Conservation (phyloP, 2,888 invertebrate genomes). For the Lithophane semibrunnea region DNA sequence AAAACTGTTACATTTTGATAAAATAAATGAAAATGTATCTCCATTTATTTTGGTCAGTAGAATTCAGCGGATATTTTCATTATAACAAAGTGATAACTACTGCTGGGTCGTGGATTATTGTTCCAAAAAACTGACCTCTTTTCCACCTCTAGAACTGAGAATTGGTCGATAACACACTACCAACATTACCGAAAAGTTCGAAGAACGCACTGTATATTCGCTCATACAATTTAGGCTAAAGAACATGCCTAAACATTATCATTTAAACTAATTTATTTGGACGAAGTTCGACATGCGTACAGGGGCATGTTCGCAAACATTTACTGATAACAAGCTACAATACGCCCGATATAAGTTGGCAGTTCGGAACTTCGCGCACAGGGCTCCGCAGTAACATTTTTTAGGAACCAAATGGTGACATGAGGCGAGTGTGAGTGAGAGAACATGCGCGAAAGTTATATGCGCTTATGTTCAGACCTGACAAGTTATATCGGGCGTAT, state of each 20-base stretch:
- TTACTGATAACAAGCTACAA: conserved; percentile 19
- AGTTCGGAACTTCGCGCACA: no score
- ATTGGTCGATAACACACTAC: not conserved
- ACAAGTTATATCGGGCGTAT: no score
- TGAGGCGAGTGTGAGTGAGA: no score
- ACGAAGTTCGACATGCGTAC: conserved; percentile 16
- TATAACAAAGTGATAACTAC: not conserved
- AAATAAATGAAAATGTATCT: conserved; percentile 6
- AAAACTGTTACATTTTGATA: no score
- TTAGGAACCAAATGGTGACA: no score
- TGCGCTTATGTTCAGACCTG: no score
- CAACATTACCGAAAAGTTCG: not conserved
- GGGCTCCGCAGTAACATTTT: no score
- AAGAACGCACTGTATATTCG: not conserved
- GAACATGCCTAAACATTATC: not conserved
- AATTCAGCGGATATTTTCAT: not conserved
- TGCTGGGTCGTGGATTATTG: not conserved
- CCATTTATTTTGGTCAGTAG: not conserved
- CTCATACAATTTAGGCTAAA: not conserved
- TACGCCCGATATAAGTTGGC: no score
- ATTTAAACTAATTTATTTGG: conserved; percentile 4
- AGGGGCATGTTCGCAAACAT: not conserved
- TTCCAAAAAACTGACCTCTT: not conserved
- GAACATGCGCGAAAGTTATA: no score
- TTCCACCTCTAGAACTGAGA: not conserved